Percentiles rank a stretch among this genome's conserved stretches.
phyloP scores from a whole-genome alignment of 2,113 vertebrate genomes.

The Pimephales promelas region DNA sequence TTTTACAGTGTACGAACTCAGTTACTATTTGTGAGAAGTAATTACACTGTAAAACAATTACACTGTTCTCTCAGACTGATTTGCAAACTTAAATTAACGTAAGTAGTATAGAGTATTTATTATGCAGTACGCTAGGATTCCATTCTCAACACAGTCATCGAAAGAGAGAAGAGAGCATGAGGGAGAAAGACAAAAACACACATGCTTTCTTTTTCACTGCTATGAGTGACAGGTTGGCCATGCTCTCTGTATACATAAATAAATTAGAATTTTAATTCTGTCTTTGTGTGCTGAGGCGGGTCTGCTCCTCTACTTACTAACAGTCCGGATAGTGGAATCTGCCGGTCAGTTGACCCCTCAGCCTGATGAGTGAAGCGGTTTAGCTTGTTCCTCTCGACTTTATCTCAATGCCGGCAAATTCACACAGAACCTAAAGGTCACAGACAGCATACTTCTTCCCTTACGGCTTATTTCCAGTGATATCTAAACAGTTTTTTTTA shows the following conservation, averaged over 20 bases:
- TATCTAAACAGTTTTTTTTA: conserved; percentile 89
- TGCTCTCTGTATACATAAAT: conserved; percentile 97
- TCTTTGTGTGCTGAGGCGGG: conserved; percentile 91
- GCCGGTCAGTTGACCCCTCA: conserved; percentile 83
- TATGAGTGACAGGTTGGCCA: conserved; percentile 93
- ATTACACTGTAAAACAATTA: too few species aligned
- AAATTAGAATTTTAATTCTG: conserved; percentile 99
- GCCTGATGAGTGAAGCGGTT: conserved; percentile 88
- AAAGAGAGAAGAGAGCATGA: conserved; percentile 47
- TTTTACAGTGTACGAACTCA: too few species aligned
- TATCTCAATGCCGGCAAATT: conserved; percentile 97
- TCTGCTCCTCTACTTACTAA: conserved; percentile 84
- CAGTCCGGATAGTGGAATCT: conserved; percentile 89
- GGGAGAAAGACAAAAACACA: conserved; percentile 45
- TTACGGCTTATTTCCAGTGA: conserved; percentile 85
- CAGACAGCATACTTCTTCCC: conserved; percentile 91
- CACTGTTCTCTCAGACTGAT: neutral
- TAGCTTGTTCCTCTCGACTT: conserved; percentile 95
- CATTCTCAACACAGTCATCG: conserved; percentile 62
- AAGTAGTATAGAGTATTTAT: too few species aligned
- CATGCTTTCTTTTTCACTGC: conserved; percentile 86
- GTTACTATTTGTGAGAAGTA: too few species aligned
- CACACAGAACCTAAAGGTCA: conserved; percentile 96
- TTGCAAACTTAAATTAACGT: too few species aligned
- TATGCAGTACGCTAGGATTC: neutral